Base-by-base conservation (phyloP, 2,113 vertebrate genomes). In the Gallinago paraguaiae region DNA sequence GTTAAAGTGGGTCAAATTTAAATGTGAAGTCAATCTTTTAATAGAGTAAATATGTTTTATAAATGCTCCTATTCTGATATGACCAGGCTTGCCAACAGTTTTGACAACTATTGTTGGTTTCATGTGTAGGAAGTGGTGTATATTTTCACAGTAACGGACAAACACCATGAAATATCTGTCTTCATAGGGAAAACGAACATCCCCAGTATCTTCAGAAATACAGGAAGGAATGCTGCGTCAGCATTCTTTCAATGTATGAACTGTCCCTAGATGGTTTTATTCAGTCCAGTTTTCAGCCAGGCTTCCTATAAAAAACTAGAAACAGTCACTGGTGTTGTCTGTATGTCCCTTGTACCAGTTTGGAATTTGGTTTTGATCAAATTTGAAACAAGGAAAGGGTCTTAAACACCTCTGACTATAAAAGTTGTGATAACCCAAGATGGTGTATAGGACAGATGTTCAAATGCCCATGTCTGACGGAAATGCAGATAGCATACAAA, bases 81-180 rank as follows among this genome's bases (percentile, higher is more conserved):
- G 17, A 48, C 11, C 24, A 53, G 6, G 2, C 64, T 65, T 88
- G n/a, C 16, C 18, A 54, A 23, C 11, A 54, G 6, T 68, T 89
- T 43, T 56, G 72, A 48, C 27, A 64, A 35, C 14, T 46, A 0
- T 7, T 76, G 22, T 77, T 88, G 81, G 28, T 57, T 37, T 81
- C 16, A 17, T 0, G 2, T 3, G 0, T 39, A 43, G 14, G 25
- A 53, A 74, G 7, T 77, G 37, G 8, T 41, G 10, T 57, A 4
- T n/a, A 27, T n/a, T 4, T 50, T 72, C 50, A 59, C 22, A 83
- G 64, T 77, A 69, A 69, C 17, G 37, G 74, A 45, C 11, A 74
- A 86, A 41, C 24, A 23, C 20, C 65, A 23, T 43, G 23, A 90
- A 76, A 48, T 59, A 53, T 4, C n/a, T 43, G 13, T 54, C 63